A percentile compares a stretch with the other conserved stretches of the same genome.
phyloP scores from a whole-genome alignment of 1,140 invertebrate genomes.

The Temnothorax nylanderi region DNA sequence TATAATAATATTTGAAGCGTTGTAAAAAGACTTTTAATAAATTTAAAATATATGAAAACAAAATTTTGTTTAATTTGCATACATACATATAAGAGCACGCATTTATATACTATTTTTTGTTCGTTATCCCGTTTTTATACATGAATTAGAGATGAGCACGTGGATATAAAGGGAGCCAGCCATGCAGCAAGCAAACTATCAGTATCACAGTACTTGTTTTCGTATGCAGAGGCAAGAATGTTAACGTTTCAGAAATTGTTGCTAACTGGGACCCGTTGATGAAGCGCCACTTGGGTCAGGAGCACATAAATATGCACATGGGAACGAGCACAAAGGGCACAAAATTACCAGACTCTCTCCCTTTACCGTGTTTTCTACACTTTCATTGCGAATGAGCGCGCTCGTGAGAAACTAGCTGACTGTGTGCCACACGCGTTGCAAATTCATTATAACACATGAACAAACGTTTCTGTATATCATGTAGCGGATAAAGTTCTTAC shows the following conservation, averaged over 20 bases:
- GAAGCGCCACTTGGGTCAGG: slow-evolving; percentile 47
- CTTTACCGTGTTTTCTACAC: slow-evolving; percentile 55
- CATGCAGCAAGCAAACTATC: slow-evolving; percentile 41
- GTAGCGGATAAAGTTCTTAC: slow-evolving; percentile 21
- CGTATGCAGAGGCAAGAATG: slow-evolving; percentile 49
- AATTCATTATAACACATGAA: slow-evolving; percentile 52
- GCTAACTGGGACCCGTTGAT: slow-evolving; percentile 47
- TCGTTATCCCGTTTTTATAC: slow-evolving; percentile 29
- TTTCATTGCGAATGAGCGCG: slow-evolving; percentile 54
- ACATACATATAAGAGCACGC: background rate
- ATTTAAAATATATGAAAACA: background rate
- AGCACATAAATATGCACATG: slow-evolving; percentile 58
- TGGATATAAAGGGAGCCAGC: slow-evolving; percentile 47
- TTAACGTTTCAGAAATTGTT: slow-evolving; percentile 60
- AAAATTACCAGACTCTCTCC: slow-evolving; percentile 50
- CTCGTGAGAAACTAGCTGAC: slow-evolving; percentile 45
- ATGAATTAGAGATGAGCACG: slow-evolving; percentile 48
- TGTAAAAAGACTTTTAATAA: background rate
- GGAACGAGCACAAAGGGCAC: slow-evolving; percentile 53
- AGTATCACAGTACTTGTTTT: slow-evolving; percentile 49
- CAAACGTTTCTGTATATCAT: slow-evolving; percentile 23
- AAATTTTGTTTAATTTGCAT: slow-evolving; percentile 25
- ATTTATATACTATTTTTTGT: slow-evolving; percentile 40
- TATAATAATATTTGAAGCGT: background rate
- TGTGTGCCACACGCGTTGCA: slow-evolving; percentile 22